Base-by-base conservation (phyloP, 2,888 invertebrate species). In the Ommatoiulus sabulosus region DNA sequence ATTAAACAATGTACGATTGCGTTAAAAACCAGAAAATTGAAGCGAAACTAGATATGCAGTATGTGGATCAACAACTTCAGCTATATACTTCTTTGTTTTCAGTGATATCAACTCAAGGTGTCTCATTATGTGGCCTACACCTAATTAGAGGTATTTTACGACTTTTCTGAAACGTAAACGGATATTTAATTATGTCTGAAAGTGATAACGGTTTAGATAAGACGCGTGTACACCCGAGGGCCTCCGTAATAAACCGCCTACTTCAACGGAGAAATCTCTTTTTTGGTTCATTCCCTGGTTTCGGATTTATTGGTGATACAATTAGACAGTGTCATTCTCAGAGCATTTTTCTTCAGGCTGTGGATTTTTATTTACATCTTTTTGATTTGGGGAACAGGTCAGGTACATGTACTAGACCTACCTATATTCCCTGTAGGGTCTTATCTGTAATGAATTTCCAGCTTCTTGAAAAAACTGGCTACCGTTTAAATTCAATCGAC, bases 81-180 rank as follows among this genome's bases (percentile, higher is more conserved):
- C 15, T 7, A 6, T 63, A 63, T 63, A 46, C 8, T 63, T 63
- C 63, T 63, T 63, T 63, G 63, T 63, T 63, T 63, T 63, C 20
- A 63, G 63, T 63, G 63, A 6, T 63, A n/a, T 20, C 63, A 63
- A 17, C 63, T 17, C 20, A 17, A 63, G 63, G 63, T 63, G 63
- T n/a, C 63, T 63, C 63, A 63, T 63, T 63, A 63, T n/a, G 63
- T 63, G 63, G 20, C 63, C n/a, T n/a, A 63, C 63, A 63, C 63
- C 63, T 63, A 63, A 63, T 63, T 63, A 63, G 63, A 52, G n/a
- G 63, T 12, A 63, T 63, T 63, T 63, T 63, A 63, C n/a, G 63
- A 12, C 63, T 63, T 63, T 63, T 52, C 63, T 63, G 63, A 63
- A 63, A 63, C 63, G 63, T 63, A 63, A 63, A 63, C 63, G 63